These are phyloP conservation scores for Aelia acuminata DNA, from an alignment of 2,888 invertebrate species.

Conservation along the genomic window DNA sequence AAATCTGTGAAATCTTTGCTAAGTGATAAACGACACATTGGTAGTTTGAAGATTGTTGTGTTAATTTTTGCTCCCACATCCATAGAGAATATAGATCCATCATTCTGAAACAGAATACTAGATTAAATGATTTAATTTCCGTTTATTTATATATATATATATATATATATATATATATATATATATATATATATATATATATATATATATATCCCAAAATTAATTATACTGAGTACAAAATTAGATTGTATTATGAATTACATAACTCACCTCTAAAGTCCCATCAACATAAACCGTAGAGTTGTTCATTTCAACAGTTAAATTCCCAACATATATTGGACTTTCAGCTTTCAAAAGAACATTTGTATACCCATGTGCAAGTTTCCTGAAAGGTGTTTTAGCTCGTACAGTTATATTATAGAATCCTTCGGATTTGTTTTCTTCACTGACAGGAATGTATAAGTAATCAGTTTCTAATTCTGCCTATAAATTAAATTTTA, in stretches of 20 bases:
- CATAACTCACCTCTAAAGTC: conserved; percentile 72
- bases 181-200: too few relatives aligned
- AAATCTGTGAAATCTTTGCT: conserved; percentile 79
- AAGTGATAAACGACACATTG: conserved; percentile 76
- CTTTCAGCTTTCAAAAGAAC: conserved; percentile 63
- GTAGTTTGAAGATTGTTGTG: conserved; percentile 77
- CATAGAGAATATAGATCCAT: conserved; percentile 77
- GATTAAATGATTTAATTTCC: neutral
- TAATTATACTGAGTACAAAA: too few relatives aligned
- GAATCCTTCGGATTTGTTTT: conserved; percentile 62
- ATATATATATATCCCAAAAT: too few relatives aligned
- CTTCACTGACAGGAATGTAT: conserved; percentile 62
- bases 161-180: too few relatives aligned
- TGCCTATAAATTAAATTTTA: conserved; percentile 50
- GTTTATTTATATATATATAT: too few relatives aligned
- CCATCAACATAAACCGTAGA: conserved; percentile 72
- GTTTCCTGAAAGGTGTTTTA: conserved; percentile 63
- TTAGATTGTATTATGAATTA: conserved; percentile 63
- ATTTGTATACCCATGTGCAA: conserved; percentile 63
- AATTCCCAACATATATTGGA: conserved; percentile 68
- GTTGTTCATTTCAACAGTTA: conserved; percentile 72
- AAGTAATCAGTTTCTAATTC: conserved; percentile 58
- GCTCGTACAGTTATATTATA: conserved; percentile 62
- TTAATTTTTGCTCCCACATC: conserved; percentile 76
- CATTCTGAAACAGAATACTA: conserved; percentile 70